Evolutionary conservation across 2,113 vertebrate species (phyloP).

Genomic region (Trogon surrucura): DNA sequence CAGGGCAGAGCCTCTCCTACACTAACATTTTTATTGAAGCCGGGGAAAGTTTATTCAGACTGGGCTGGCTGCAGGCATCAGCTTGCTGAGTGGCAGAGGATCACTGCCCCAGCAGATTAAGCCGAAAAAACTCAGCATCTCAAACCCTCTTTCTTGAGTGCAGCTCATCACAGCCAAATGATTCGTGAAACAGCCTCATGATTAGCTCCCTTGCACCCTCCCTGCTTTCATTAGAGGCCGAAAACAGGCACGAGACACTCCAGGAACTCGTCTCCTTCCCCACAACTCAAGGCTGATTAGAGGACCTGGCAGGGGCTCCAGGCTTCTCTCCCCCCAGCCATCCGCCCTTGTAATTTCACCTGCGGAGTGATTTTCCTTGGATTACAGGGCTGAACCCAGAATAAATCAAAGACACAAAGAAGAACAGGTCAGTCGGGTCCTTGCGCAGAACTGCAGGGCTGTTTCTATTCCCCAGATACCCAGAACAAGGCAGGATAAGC

Average conservation of each 20-base stretch:
- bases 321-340: background rate
- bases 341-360: rapidly evolving
- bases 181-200: background rate
- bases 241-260: background rate
- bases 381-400: background rate
- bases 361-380: background rate
- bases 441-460: background rate
- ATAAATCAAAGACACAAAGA: background rate
- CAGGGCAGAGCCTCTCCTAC: background rate
- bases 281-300: background rate
- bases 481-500: rapidly evolving
- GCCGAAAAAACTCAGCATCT: background rate
- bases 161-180: background rate
- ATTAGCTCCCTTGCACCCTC: background rate
- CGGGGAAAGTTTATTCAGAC: background rate
- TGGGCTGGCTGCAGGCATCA: background rate
- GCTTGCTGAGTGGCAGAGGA: background rate
- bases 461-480: background rate
- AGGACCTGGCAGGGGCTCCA: background rate
- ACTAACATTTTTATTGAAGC: background rate
- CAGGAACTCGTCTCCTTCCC: background rate
- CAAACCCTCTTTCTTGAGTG: background rate
- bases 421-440: background rate
- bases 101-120: background rate
- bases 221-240: background rate